Base-by-base conservation (phyloP, 2,888 invertebrate genomes). In the Phortica magna region DNA sequence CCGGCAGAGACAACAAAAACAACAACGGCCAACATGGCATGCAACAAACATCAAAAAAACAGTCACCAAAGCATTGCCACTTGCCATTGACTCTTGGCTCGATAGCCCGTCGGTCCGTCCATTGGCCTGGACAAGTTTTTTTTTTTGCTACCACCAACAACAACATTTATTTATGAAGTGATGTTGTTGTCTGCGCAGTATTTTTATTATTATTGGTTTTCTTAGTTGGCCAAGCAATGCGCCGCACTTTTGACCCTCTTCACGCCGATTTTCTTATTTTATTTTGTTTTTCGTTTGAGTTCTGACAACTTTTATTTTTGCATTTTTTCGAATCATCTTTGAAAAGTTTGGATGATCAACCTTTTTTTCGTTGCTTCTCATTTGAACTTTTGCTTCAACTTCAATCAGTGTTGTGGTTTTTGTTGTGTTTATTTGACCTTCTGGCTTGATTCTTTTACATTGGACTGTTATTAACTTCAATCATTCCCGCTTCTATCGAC, bases 201-300 rank as follows among this genome's bases (percentile, higher is more conserved):
- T 41, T 31, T 72, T 72, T 41, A 57, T 39, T 57, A 55, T 12
- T 17, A 5, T 55, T 14, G 2, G 4, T 53, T 71, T 55, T 65
- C 14, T 7, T 76, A 75, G 73, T 82, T 77, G 74, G 78, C 65
- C 57, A 43, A 31, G 41, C n/a, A 48, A 39, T 41, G 75, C 61
- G 73, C 12, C 48, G 43, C n/a, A 39, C 64, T 68, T 73, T 75
- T 87, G 84, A 84, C 84, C 84, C 83, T 83, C 84, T 84, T 84
- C 75, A 84, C 85, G 79, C 48, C 48, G 7, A 9, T 12, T 48
- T 14, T 48, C 55, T 75, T 67, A n/a, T 68, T 75, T 68, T 75
- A 19, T 75, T 75, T 71, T 71, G 31, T 22, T 4, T 17, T 55
- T 77, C 65, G 39, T 75, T 70, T 71, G 61, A 77, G 79, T 74